These are phyloP conservation scores for Aporophyla lueneburgensis DNA, from an alignment of 2,888 invertebrate genomes.

Conservation along the genomic window DNA sequence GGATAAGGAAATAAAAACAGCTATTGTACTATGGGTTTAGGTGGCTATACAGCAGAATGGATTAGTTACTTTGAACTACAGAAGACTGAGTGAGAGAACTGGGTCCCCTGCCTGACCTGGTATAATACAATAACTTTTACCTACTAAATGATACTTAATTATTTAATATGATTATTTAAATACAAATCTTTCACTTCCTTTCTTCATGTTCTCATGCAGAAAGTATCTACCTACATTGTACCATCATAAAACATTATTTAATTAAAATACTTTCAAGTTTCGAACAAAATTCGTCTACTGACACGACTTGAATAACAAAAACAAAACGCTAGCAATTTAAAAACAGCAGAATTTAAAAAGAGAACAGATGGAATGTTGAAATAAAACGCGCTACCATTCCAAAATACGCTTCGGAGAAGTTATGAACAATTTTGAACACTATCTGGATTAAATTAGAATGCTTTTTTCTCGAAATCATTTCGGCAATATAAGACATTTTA, in stretches of 20 bases:
- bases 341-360: constrained; percentile 86
- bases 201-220: not conserved
- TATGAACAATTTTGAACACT: constrained; percentile 75
- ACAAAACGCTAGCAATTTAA: constrained; percentile 86
- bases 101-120: no score
- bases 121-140: not conserved
- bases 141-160: not conserved
- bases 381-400: constrained; percentile 85
- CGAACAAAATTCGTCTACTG: constrained; percentile 54
- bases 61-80: no score
- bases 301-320: constrained; percentile 77
- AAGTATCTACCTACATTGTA: not conserved
- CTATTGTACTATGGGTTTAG: no score
- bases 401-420: constrained; percentile 78
- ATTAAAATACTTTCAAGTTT: constrained; percentile 9
- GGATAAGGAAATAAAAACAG: no score
- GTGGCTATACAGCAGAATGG: no score
- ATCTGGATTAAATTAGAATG: constrained; percentile 70
- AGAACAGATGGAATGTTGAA: constrained; percentile 87
- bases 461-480: constrained; percentile 66
- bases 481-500: constrained; percentile 39
- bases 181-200: not conserved
- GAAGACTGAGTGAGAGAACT: no score
- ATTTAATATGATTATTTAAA: not conserved
- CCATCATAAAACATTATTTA: not conserved